phyloP scores from a whole-genome alignment of 2,797 vertebrate species.

The Odontamblyopus rebecca region DNA sequence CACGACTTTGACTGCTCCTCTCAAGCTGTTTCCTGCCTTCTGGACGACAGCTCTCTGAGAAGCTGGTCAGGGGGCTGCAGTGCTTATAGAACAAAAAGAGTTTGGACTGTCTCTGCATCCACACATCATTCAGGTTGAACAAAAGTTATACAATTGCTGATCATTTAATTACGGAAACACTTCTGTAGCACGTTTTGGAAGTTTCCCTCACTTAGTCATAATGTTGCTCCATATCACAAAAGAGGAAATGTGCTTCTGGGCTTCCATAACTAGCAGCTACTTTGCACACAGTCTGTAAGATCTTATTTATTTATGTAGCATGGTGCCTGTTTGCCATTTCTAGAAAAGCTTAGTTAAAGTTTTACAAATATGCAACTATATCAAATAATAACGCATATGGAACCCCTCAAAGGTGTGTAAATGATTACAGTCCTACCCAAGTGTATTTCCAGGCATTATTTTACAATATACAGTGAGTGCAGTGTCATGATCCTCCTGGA shows the following conservation, averaged over 20 bases:
- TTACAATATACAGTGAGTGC: not conserved
- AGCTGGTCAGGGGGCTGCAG: conserved; percentile 58
- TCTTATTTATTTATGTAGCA: conserved; percentile 33
- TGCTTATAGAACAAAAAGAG: conserved; percentile 37
- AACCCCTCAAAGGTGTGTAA: no score
- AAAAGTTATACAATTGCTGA: not conserved
- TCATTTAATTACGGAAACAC: conserved; percentile 4
- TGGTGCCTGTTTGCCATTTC: conserved; percentile 20
- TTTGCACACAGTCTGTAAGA: conserved; percentile 28
- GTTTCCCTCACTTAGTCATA: conserved; percentile 1
- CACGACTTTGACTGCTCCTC: conserved; percentile 77
- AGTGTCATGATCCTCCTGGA: no score
- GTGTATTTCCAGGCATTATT: no score
- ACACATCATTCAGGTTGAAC: not conserved
- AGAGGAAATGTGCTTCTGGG: conserved; percentile 8
- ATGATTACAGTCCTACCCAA: no score
- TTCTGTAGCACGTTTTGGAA: conserved; percentile 1
- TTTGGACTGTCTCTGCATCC: conserved; percentile 8
- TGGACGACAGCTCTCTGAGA: conserved; percentile 74
- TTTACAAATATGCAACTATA: not conserved
- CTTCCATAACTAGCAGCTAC: conserved; percentile 10
- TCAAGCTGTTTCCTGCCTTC: conserved; percentile 86
- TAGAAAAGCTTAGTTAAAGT: not conserved
- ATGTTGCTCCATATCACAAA: conserved; percentile 1
- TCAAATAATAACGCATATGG: no score